phyloP scores from a whole-genome alignment of 2,797 vertebrate genomes.

The Smutsia gigantea region DNA sequence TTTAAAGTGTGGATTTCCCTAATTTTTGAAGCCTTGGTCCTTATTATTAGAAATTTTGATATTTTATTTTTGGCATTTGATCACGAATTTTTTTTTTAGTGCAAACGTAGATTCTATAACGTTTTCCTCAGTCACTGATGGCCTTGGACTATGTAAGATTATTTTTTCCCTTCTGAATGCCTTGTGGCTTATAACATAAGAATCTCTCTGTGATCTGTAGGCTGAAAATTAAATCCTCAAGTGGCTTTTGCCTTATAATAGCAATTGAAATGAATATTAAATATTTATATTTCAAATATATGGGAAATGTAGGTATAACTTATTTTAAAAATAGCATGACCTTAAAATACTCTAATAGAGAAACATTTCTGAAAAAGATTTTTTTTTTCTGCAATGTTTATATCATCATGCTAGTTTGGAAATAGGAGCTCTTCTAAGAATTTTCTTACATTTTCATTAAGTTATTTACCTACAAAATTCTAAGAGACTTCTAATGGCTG shows the following conservation, averaged over 20 bases:
- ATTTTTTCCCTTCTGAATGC: not conserved
- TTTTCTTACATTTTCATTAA: constrained; percentile 14
- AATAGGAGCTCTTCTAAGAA: constrained; percentile 32
- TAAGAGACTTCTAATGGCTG: not conserved
- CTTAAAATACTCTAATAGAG: not conserved
- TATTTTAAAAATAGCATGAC: constrained; percentile 48
- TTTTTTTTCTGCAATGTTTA: not conserved
- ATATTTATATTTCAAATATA: constrained; percentile 61
- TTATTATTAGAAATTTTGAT: constrained; percentile 60
- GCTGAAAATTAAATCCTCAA: constrained; percentile 28
- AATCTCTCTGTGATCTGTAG: constrained; percentile 43
- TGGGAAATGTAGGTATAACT: constrained; percentile 12
- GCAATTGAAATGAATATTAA: constrained; percentile 22
- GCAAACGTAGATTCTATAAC: not conserved
- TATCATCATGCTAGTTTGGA: not conserved
- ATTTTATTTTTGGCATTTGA: constrained; percentile 57
- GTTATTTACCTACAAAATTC: constrained; percentile 27
- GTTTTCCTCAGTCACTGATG: not conserved
- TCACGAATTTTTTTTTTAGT: not conserved
- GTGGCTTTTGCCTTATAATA: constrained; percentile 46
- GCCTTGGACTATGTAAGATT: constrained; percentile 41
- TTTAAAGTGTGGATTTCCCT: constrained; percentile 44
- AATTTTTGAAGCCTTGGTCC: constrained; percentile 53
- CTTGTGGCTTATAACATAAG: constrained; percentile 14
- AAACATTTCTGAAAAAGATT: not conserved